These are phyloP conservation scores for Caenorhabditis parvicauda DNA, from an alignment of 2,888 invertebrate genomes.

Conservation along the genomic window DNA sequence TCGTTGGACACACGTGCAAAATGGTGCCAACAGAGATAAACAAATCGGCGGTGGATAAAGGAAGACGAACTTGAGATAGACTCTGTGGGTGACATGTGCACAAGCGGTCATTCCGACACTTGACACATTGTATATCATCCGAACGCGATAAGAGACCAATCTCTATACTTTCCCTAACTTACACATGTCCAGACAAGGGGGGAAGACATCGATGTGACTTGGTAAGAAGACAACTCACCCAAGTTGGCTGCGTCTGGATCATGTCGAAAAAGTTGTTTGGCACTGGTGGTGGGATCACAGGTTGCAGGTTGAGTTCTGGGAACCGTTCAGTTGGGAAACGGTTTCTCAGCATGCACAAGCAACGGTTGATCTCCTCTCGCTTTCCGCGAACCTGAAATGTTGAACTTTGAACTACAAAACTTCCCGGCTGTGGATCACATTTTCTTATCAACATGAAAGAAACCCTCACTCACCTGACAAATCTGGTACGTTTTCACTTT, in stretches of 20 bases:
- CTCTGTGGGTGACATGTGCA: too few species aligned
- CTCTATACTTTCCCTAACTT: too few species aligned
- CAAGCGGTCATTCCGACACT: too few species aligned
- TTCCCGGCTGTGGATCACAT: background rate
- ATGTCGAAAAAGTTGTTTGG: slow-evolving; percentile 37
- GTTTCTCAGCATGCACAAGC: slow-evolving; percentile 53
- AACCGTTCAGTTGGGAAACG: slow-evolving; percentile 61
- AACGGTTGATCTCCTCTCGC: slow-evolving; percentile 60
- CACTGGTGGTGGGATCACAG: slow-evolving; percentile 58
- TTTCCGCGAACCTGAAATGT: slow-evolving; percentile 50
- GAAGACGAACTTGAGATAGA: too few species aligned
- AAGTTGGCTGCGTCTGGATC: slow-evolving; percentile 43
- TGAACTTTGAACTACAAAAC: background rate
- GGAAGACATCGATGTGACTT: too few species aligned
- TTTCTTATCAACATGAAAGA: background rate
- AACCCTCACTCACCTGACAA: slow-evolving; percentile 59
- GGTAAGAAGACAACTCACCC: slow-evolving; percentile 23
- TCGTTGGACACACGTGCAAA: too few species aligned
- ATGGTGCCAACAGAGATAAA: too few species aligned
- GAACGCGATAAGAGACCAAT: too few species aligned
- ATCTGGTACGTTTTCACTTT: slow-evolving; percentile 60
- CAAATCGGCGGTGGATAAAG: too few species aligned
- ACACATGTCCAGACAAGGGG: too few species aligned
- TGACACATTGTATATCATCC: too few species aligned
- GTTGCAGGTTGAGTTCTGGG: slow-evolving; percentile 62